phyloP scores from a whole-genome alignment of 1,140 invertebrate genomes.

The Brachystomella parvula region DNA sequence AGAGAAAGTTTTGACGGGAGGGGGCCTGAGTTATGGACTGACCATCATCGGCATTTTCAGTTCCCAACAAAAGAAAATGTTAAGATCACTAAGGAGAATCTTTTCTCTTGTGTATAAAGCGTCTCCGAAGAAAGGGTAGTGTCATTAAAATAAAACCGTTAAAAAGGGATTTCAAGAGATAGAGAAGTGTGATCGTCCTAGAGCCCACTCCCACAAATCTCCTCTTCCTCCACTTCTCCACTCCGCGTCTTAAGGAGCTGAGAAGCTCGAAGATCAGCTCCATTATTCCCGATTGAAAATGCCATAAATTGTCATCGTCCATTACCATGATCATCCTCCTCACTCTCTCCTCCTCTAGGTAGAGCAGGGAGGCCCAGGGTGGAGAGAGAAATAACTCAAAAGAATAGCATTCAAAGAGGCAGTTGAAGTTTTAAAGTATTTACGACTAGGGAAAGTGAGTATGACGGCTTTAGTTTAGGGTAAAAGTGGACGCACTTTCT shows the following conservation, averaged over 20 bases:
- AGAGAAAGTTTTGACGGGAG: neutral
- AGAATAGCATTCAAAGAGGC: constrained; percentile 8
- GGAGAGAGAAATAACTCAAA: constrained; percentile 1
- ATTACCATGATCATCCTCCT: constrained; percentile 15
- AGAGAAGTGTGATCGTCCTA: too few relatives aligned
- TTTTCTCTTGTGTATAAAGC: too few relatives aligned
- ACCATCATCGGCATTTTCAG: too few relatives aligned
- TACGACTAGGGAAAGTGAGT: neutral
- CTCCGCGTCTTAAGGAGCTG: too few relatives aligned
- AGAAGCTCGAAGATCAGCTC: neutral
- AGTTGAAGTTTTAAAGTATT: neutral
- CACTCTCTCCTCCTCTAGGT: neutral
- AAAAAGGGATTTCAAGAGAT: too few relatives aligned
- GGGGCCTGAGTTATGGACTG: neutral
- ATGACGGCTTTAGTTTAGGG: neutral
- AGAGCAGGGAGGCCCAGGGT: neutral
- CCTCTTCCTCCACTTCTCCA: too few relatives aligned
- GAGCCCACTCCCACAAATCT: too few relatives aligned
- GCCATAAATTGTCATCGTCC: constrained; percentile 26
- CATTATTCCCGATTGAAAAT: constrained; percentile 22
- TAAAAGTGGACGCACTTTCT: neutral
- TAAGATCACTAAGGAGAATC: too few relatives aligned
- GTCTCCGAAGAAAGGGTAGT: too few relatives aligned
- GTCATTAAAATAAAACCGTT: too few relatives aligned
- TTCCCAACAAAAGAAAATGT: too few relatives aligned